These are phyloP conservation scores for Rhynchonema sp. DNA, from an alignment of 2,888 invertebrate species.

Conservation along the genomic window DNA sequence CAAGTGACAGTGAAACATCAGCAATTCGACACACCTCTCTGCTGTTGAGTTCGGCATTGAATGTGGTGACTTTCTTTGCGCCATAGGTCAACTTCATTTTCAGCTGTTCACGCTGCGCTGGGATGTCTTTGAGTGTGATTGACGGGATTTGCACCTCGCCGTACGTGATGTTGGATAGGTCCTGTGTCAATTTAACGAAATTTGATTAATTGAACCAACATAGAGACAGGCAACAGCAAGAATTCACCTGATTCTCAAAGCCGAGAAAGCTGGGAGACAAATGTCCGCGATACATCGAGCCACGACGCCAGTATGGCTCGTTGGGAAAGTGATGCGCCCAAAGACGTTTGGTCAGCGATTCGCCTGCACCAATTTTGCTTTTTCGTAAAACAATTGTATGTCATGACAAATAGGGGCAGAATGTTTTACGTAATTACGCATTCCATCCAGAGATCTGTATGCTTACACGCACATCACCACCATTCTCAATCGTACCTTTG, in stretches of 20 bases:
- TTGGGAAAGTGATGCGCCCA: slow-evolving; percentile 32
- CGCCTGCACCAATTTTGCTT: too few relatives aligned
- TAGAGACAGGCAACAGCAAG: slow-evolving; percentile 7
- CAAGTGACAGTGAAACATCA: too few relatives aligned
- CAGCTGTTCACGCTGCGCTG: slow-evolving; percentile 25
- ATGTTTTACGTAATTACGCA: too few relatives aligned
- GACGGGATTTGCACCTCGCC: slow-evolving; percentile 25
- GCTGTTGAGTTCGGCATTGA: slow-evolving; percentile 18
- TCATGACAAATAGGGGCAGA: too few relatives aligned
- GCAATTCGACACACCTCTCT: slow-evolving; percentile 16
- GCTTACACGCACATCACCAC: too few relatives aligned
- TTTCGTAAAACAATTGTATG: too few relatives aligned
- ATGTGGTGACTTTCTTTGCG: slow-evolving; percentile 18
- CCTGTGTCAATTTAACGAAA: slow-evolving; percentile 9
- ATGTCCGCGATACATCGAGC: slow-evolving; percentile 34
- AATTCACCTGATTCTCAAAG: slow-evolving; percentile 19
- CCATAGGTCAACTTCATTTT: slow-evolving; percentile 24
- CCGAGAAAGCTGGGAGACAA: slow-evolving; percentile 30
- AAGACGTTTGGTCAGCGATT: slow-evolving; percentile 31
- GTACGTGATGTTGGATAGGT: slow-evolving; percentile 20
- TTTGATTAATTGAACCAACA: neutral
- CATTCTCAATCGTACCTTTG: too few relatives aligned
- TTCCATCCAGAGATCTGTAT: too few relatives aligned
- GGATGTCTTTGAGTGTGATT: slow-evolving; percentile 24
- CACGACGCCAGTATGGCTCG: slow-evolving; percentile 30